A percentile compares a stretch with the other conserved stretches of the same genome.
These are phyloP conservation scores for Odocoileus virginianus DNA, from an alignment of 2,113 vertebrate genomes.

Conservation along the genomic window DNA sequence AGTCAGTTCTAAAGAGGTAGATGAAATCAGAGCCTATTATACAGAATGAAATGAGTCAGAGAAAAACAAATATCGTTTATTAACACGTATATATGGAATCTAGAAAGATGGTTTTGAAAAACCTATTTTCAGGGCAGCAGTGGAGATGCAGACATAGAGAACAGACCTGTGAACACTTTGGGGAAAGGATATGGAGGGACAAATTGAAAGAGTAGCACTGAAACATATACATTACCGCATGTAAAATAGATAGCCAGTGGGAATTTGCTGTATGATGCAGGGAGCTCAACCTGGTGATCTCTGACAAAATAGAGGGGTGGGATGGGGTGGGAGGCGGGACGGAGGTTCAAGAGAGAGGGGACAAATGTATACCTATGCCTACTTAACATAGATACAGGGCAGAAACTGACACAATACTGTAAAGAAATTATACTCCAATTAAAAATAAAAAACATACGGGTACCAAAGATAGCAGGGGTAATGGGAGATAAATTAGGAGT, in stretches of 20 bases:
- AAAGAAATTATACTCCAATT: background rate
- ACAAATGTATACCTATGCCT: background rate
- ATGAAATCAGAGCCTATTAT: background rate
- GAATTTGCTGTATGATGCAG: background rate
- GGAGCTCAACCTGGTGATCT: background rate
- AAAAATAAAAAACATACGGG: background rate
- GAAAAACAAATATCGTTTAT: background rate
- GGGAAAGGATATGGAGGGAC: background rate
- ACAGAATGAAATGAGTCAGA: background rate
- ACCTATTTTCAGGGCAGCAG: background rate
- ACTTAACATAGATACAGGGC: background rate
- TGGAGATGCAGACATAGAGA: background rate
- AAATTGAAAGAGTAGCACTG: background rate
- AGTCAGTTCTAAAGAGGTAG: background rate
- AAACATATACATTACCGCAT: background rate
- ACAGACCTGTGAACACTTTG: background rate
- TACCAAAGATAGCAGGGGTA: background rate
- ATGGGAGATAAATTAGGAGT: background rate
- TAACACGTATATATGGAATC: background rate
- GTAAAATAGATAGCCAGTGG: background rate
- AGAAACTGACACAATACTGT: background rate
- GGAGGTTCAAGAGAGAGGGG: background rate
- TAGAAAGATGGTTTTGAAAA: background rate
- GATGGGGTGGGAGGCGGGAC: background rate
- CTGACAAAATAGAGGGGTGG: background rate